A percentile compares a stretch with the other conserved stretches of the same genome.
Conservation (phyloP, 2,888 invertebrate genomes). For the Spisula solida region DNA sequence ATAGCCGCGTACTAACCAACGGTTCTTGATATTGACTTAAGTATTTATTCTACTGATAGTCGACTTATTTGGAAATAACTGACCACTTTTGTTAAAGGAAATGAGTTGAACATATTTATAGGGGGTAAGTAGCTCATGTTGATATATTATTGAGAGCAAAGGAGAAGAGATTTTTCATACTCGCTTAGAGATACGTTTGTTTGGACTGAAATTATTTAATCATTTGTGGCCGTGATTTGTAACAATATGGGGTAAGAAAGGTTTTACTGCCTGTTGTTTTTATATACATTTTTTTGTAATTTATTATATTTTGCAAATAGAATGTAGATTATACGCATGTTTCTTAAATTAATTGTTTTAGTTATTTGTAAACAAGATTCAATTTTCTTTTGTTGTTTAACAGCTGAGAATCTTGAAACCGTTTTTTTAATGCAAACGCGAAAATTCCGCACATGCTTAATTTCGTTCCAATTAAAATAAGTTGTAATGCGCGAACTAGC, state of each 20-base stretch:
- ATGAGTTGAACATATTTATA: slow-evolving; percentile 40
- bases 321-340: no score
- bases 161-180: slow-evolving; percentile 29
- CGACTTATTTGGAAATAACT: slow-evolving; percentile 39
- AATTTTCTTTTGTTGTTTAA: background rate
- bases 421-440: background rate
- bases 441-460: slow-evolving; percentile 12
- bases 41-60: slow-evolving; percentile 42
- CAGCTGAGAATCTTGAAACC: background rate
- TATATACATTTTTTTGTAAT: background rate
- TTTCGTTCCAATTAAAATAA: slow-evolving; percentile 32
- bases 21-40: slow-evolving; percentile 33
- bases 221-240: background rate
- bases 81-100: slow-evolving; percentile 37
- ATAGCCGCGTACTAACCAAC: slow-evolving; percentile 20
- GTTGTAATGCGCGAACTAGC: background rate
- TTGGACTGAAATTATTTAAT: background rate
- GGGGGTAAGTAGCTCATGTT: slow-evolving; percentile 37
- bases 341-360: no score
- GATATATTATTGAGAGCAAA: background rate
- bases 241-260: slow-evolving; percentile 27
- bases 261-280: background rate
- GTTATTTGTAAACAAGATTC: no score
- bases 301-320: no score
- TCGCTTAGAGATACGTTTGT: background rate